These are phyloP conservation scores for Nicator chloris DNA, from an alignment of 2,113 vertebrate species.

Conservation along the genomic window DNA sequence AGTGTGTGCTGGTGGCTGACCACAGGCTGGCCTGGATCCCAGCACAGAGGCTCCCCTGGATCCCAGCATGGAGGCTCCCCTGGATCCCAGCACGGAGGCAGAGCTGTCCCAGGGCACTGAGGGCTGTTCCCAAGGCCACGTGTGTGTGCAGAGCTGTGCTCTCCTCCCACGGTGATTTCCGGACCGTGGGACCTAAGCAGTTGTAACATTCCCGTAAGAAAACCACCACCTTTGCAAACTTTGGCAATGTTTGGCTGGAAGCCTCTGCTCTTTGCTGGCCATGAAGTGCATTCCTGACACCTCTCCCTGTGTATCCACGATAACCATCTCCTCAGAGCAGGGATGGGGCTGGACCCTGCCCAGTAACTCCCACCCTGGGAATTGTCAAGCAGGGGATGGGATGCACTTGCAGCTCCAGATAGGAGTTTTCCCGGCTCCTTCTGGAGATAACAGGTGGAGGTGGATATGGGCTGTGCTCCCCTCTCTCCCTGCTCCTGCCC, in stretches of 20 bases:
- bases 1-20: neutral
- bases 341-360: neutral
- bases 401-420: neutral
- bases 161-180: neutral
- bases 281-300: neutral
- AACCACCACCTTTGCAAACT: neutral
- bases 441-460: neutral
- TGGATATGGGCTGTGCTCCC: neutral
- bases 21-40: neutral
- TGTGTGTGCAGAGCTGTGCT: neutral
- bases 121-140: neutral
- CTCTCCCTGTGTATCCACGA: neutral
- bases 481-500: neutral
- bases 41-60: neutral
- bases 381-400: neutral
- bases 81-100: neutral
- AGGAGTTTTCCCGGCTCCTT: rapidly evolving
- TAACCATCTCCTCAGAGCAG: neutral
- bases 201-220: neutral
- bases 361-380: neutral
- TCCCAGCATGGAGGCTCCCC: neutral
- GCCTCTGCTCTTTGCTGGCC: neutral
- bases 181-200: neutral
- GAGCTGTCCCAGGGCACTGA: neutral
- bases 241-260: neutral